Evolutionary conservation across 2,797 vertebrate genomes (phyloP), one percentile per base, ranked within the genome.

Genomic region (Phataginus tetradactyla): DNA sequence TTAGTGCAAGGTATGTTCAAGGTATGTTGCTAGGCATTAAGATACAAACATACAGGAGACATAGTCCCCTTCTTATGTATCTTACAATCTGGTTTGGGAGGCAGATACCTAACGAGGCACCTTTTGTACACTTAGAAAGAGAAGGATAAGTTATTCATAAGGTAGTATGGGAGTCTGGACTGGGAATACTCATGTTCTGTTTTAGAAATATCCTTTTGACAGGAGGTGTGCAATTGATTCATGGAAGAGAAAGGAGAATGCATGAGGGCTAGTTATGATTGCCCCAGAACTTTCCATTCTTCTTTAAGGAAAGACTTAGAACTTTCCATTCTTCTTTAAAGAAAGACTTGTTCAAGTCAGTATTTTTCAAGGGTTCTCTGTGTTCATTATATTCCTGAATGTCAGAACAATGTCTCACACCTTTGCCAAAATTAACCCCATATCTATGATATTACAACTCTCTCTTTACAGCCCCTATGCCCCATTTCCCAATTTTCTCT

Each of bases 201-300:
- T 89, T 92, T 78, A 86, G 59, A 84, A 72, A 88, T 63, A 75
- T 49, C n/a, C 53, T 95, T 93, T 83, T 29, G n/a, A 8, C 7
- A 61, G 12, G 45, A 55, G 7, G 13, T 74, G 11, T 68, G 32
- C 15, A 21, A 77, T 64, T 23, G 53, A 69, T 72, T 88, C 17
- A 79, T 55, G 42, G 37, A 88, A 78, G 37, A 92, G 18, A 32
- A 90, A 89, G 29, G 66, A 71, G n/a, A 3, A 63, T 53, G 21
- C n/a, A 12, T 63, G 61, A 71, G 20, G 90, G 45, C 69, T 23
- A 29, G 3, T 91, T 15, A 59, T 61, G 61, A 88, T 94, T 88
- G 84, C 15, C 49, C 21, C 57, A 85, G 29, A 94, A 85, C 29
- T 87, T 95, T 55, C 10, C 25, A 34, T 68, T 17, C 34, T 69